Base-by-base conservation (phyloP, 2,888 invertebrate species). In the Oegoconia quadripuncta region DNA sequence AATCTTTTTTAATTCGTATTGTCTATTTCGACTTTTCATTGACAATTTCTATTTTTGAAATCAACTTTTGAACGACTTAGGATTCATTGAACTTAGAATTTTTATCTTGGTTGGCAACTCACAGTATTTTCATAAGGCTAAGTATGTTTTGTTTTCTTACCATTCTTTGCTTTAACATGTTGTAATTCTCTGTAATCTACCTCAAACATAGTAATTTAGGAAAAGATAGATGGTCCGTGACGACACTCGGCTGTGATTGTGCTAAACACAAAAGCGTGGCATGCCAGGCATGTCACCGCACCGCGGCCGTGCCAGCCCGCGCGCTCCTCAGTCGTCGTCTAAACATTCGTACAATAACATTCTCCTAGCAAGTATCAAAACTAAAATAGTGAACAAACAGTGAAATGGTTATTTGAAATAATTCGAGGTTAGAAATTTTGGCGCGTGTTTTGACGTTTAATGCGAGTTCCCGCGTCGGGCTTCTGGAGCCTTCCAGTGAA, bases 261-360 rank as follows among this genome's bases (percentile, higher is more conserved):
- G 61, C 61, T 59, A 49, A 63, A 48, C 68, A 78, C 74, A 76
- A 80, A 74, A 72, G 72, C 70, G 64, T 67, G 62, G 60, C 63
- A 56, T 64, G n/a, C n/a, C n/a, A n/a, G 64, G 62, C 66, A 56
- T 59, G 63, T 46, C 41, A 40, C 58, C 47, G 46, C 41, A 40
- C 58, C 47, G 46, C 55, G 48, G 46, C 55, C 52, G 72, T 71
- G 79, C 77, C 81, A 77, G 68, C 66, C 58, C 59, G 61, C 63
- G 67, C 62, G 36, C 41, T 17, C 53, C 47, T 75, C 78, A 79
- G 77, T 80, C 63, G 55, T 48, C 65, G 44, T 50, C 65, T 62
- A 68, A 75, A 70, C 79, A 72, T 60, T 66, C 66, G 46, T 58
- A 71, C 69, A 76, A 77, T 65, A 75, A 74, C 73, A 72, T 67